Base-by-base conservation (phyloP, 1,140 invertebrate genomes). In the Nymphalis io region DNA sequence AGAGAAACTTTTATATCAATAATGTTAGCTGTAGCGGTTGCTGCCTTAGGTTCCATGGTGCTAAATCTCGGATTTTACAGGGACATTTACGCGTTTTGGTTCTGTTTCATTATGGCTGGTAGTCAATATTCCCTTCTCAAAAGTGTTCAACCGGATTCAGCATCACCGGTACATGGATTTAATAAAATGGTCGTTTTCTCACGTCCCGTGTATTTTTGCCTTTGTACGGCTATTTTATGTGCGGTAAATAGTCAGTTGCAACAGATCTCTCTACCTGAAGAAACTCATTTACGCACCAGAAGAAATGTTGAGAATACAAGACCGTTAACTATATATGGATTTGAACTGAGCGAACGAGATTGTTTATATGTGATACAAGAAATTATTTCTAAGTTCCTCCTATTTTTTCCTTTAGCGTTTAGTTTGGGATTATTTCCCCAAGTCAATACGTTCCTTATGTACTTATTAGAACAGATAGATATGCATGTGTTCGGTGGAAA, bases 401-500 rank as follows among this genome's bases (percentile, higher is more conserved):
- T 99, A 8, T 97, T 95, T 93, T 98, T 99, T 87, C 98, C 98
- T 1, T 79, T 99, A 18, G 93, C 98, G 21, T 99, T 99, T 92
- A 98, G 96, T 64, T 93, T 99, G 58, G 99, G 98, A 2, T 92
- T 99, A 5, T 97, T 99, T 82, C 98, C 98, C 11, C 98, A 99
- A 93, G 96, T 99, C 39, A 99, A 99, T 82, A 99, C 98, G 1
- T 98, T 99, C 87, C 86, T 96, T 3, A 98, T 99, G 96, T 99
- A 99, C 88, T 87, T 98, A 12, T 93, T 98, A 72, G 98, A 99
- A 90, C 98, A 99, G 91, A 93, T 99, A 15, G 99, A 99, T 80
- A 99, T 99, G 92, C 98, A 99, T 91, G 82, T 99, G 0, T 99
- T 99, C 91, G 99, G 99, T 21, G 99, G 98, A 3, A 99, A 98